Percentiles rank a stretch among this genome's conserved stretches.
Evolutionary conservation across 2,113 vertebrate genomes (phyloP).

Genomic region (Lasiurus borealis): DNA sequence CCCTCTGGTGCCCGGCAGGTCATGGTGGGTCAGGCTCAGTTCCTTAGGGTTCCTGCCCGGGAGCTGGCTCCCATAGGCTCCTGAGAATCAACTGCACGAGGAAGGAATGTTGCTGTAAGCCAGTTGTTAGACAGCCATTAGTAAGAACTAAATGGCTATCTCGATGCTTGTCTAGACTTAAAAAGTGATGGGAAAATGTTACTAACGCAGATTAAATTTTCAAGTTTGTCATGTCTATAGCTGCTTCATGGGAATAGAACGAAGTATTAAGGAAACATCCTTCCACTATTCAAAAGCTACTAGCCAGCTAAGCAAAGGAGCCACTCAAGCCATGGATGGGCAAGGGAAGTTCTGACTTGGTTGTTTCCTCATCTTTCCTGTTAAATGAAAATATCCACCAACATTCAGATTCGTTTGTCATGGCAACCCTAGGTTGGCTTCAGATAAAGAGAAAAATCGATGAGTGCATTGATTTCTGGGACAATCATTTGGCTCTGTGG

Average conservation of each 20-base stretch:
- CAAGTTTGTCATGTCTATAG: neutral
- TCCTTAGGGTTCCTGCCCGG: neutral
- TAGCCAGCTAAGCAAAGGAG: neutral
- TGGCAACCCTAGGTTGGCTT: neutral
- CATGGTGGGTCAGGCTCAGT: neutral
- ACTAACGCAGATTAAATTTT: neutral
- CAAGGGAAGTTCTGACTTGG: neutral
- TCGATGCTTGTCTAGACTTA: neutral
- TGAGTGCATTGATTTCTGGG: neutral
- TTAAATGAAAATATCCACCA: neutral
- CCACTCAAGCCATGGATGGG: neutral
- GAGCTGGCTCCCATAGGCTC: neutral
- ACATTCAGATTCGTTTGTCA: neutral
- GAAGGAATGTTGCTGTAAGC: neutral
- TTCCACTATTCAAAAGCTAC: neutral
- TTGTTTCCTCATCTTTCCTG: neutral
- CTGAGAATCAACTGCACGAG: neutral
- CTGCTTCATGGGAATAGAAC: neutral
- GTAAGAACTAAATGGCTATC: neutral
- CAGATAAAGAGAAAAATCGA: neutral
- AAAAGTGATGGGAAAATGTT: neutral
- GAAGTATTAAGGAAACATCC: neutral
- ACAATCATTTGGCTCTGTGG: neutral
- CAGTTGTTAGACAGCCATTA: neutral
- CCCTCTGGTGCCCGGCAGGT: neutral